Evolutionary conservation across 2,113 vertebrate genomes (phyloP).

Genomic region (Oryzias curvinotus): DNA sequence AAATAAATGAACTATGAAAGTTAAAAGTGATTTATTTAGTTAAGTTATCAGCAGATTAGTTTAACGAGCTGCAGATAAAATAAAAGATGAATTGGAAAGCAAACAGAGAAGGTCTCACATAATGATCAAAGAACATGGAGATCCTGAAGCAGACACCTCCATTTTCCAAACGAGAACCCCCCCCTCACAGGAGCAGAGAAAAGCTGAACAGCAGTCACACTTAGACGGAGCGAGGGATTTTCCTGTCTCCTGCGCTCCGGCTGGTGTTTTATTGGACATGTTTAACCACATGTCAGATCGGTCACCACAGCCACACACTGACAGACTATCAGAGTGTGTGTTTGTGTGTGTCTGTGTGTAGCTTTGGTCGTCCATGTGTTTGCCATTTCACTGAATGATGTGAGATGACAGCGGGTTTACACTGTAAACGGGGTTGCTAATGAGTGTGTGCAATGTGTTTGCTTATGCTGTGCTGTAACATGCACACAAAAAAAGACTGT

Average conservation of each 20-base stretch:
- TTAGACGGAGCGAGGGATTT: conserved; percentile 40
- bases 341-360: conserved; percentile 1
- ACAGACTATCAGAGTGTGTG: conserved; percentile 16
- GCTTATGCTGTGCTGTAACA: too few species aligned
- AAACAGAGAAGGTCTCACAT: too few species aligned
- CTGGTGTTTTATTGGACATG: conserved; percentile 64
- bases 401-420: conserved; percentile 39
- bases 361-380: conserved; percentile 21
- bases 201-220: conserved; percentile 1
- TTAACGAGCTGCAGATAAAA: too few species aligned
- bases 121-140: too few species aligned
- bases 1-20: too few species aligned
- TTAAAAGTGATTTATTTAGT: too few species aligned
- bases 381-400: conserved; percentile 26
- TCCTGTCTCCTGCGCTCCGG: conserved; percentile 52
- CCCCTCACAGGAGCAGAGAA: not conserved
- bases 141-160: too few species aligned
- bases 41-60: too few species aligned
- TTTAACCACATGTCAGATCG: conserved; percentile 56
- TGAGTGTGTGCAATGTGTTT: conserved; percentile 13
- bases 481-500: too few species aligned
- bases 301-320: conserved; percentile 52
- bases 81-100: too few species aligned
- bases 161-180: too few species aligned
- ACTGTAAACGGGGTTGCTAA: conserved; percentile 38